phyloP scores from a whole-genome alignment of 2,888 invertebrate species.

The Drosophila nigritarsus region DNA sequence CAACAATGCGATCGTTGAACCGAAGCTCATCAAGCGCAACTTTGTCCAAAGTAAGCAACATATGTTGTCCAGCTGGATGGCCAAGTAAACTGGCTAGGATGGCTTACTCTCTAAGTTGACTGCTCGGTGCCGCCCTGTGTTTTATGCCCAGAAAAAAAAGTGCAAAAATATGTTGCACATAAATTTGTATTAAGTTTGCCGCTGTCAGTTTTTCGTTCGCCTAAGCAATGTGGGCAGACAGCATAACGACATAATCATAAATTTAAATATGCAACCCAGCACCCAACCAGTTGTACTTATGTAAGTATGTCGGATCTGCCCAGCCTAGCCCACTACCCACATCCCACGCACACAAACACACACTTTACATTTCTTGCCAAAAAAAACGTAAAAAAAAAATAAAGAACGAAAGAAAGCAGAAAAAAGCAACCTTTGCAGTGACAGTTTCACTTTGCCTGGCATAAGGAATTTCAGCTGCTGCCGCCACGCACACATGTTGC shows the following conservation, averaged over 20 bases:
- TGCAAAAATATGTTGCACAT: slow-evolving; percentile 82
- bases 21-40: slow-evolving; percentile 45
- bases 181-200: slow-evolving; percentile 82
- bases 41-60: slow-evolving; percentile 54
- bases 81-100: slow-evolving; percentile 24
- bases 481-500: slow-evolving; percentile 71
- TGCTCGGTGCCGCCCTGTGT: slow-evolving; percentile 8
- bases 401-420: slow-evolving; percentile 6
- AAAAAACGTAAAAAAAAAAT: neutral
- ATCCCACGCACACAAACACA: neutral
- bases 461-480: slow-evolving; percentile 63
- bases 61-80: slow-evolving; percentile 66
- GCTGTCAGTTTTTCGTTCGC: slow-evolving; percentile 72
- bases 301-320: slow-evolving; percentile 17
- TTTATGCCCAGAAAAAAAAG: slow-evolving; percentile 51
- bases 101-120: slow-evolving; percentile 35
- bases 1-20: slow-evolving; percentile 10
- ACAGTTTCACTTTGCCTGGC: slow-evolving; percentile 78
- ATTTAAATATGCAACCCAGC: slow-evolving; percentile 81
- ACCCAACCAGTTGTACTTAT: slow-evolving; percentile 24
- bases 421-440: slow-evolving; percentile 63
- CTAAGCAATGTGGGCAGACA: slow-evolving; percentile 76
- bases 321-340: neutral
- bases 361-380: slow-evolving; percentile 64
- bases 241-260: slow-evolving; percentile 82